These are phyloP conservation scores for Kobus ellipsiprymnus DNA, from an alignment of 2,113 vertebrate genomes.

Conservation along the genomic window DNA sequence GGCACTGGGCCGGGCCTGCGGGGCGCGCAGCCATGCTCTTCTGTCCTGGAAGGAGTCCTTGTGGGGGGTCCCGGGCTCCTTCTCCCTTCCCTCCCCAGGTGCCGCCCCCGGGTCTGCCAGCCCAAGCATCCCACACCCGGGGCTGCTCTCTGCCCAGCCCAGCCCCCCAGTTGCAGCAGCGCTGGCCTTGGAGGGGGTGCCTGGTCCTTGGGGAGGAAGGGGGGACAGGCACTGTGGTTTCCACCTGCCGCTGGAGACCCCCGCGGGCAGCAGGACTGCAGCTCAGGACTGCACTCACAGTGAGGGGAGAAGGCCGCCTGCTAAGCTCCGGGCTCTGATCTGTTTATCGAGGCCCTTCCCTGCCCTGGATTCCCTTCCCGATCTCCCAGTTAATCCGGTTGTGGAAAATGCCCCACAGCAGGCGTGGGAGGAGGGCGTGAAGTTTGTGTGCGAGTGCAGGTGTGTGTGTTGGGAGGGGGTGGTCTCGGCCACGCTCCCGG, in stretches of 20 bases:
- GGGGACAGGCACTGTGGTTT: neutral
- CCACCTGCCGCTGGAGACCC: neutral
- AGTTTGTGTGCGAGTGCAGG: neutral
- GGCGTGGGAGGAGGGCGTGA: too few species aligned
- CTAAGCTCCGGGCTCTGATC: neutral
- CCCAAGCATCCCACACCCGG: neutral
- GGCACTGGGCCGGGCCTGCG: fast-evolving
- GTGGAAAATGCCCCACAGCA: neutral
- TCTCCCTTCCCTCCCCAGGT: neutral
- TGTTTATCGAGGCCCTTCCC: neutral
- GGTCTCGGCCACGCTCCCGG: neutral
- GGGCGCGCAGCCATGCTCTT: fast-evolving
- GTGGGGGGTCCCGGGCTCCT: fast-evolving
- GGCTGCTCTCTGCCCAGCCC: neutral
- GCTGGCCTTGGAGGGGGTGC: too few species aligned
- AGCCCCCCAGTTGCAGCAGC: neutral
- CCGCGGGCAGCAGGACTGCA: fast-evolving
- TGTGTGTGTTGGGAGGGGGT: too few species aligned
- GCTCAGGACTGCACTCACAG: neutral
- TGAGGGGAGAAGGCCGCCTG: neutral
- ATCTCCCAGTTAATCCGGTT: neutral
- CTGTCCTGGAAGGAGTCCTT: too few species aligned
- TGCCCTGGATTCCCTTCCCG: fast-evolving
- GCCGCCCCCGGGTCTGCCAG: neutral
- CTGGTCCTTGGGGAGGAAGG: too few species aligned